Evolutionary conservation across 2,888 invertebrate species (phyloP), one percentile per base, ranked within the genome.

Genomic region (Ischnura elegans): DNA sequence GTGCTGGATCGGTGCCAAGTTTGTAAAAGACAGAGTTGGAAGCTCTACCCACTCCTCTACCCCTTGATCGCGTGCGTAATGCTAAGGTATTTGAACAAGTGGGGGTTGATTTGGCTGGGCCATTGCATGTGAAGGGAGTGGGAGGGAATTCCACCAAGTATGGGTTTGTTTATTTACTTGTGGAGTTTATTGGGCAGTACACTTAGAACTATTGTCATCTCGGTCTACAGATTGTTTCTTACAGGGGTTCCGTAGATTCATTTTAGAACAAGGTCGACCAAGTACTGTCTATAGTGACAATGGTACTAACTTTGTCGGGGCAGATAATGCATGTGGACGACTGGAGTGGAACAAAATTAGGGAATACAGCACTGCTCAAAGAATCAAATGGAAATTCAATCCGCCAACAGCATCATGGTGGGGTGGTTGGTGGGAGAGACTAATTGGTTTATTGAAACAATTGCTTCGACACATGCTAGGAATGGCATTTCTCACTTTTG

Each of bases 11-110:
- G 61, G 61, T 61, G 61, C 61, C 61, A 61, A 61, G 61, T 61
- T 61, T 61, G 61, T 16, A 61, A 61, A 61, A 61, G 61, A 61
- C 61, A 61, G 61, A 25, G 61, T 61, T 61, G n/a, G 61, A 61
- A 21, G 61, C 25, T 61, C 16, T 61, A 21, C 61, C 61, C 8
- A 21, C 25, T 1, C 25, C 61, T 25, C 25, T 61, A 61, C 61
- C 61, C 61, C 61, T 25, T 61, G 61, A 61, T 61, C 61, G 61
- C 2, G 61, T 25, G 61, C 61, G 61, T 61, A 25, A 21, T 61
- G 61, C 61, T 25, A 61, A 61, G 61, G 25, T 61, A 55, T 21
- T 25, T 25, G 21, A 61, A 19, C 8, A 25, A 25, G 25, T 61
- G 25, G 25, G 25, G 2, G 61, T 61, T 13, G 61, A 61, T 16